Conservation (phyloP, 2,797 vertebrate species). For the Momotus momota region DNA sequence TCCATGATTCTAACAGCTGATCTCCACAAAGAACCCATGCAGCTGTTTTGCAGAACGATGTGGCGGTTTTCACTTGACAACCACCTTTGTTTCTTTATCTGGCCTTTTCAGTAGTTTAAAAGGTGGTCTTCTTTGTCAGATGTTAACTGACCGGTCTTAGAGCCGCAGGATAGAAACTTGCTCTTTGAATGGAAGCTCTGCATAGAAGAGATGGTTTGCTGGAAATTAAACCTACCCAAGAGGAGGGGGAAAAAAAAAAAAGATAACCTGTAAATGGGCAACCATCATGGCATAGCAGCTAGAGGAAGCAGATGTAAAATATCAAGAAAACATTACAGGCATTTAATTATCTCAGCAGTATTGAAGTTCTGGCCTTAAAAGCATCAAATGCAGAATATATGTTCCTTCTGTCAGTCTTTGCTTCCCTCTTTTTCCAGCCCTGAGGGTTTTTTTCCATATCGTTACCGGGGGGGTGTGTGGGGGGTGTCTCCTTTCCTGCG, state of each 20-base stretch:
- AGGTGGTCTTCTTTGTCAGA: background rate
- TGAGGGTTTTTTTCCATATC: background rate
- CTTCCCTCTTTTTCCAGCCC: background rate
- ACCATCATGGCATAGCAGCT: background rate
- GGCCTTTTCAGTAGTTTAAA: background rate
- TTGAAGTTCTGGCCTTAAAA: background rate
- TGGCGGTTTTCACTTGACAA: background rate
- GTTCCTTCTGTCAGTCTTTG: background rate
- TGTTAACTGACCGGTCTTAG: background rate
- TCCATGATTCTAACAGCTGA: background rate
- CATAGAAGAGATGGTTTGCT: background rate
- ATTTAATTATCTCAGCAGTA: background rate
- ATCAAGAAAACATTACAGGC: background rate
- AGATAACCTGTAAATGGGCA: background rate
- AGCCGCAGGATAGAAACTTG: background rate
- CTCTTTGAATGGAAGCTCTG: background rate
- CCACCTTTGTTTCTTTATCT: background rate
- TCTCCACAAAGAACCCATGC: background rate
- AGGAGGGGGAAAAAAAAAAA: background rate
- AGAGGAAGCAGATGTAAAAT: background rate
- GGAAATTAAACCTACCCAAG: background rate
- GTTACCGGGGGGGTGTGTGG: fast-evolving
- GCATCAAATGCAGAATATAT: background rate
- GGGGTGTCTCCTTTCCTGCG: background rate
- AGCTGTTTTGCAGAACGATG: background rate